Conservation (phyloP, 1,140 invertebrate species). For the Leptinotarsa texana region DNA sequence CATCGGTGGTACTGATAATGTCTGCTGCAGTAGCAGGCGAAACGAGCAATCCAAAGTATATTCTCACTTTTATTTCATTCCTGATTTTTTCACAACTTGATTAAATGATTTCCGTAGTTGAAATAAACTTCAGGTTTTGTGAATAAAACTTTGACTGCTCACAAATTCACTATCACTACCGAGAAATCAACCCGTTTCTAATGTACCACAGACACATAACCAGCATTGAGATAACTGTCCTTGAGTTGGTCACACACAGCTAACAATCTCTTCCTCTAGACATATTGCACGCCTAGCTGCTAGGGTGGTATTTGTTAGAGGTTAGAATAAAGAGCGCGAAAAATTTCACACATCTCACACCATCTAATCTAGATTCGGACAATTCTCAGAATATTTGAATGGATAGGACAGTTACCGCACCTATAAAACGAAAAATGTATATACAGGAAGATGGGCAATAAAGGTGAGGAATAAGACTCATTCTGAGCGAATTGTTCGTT, state of each 20-base stretch:
- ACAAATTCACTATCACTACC: too few relatives aligned
- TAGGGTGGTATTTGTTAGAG: conserved; percentile 38
- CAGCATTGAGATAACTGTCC: not conserved
- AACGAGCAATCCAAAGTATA: too few relatives aligned
- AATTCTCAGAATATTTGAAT: conserved; percentile 3
- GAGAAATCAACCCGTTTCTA: too few relatives aligned
- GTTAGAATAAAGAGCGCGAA: conserved; percentile 27
- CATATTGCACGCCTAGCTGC: conserved; percentile 43
- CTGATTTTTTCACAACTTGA: too few relatives aligned
- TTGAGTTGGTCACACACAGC: conserved; percentile 3
- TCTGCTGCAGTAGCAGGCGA: too few relatives aligned
- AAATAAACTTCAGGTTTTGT: too few relatives aligned
- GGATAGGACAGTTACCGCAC: not conserved
- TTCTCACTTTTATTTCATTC: too few relatives aligned
- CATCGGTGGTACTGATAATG: too few relatives aligned
- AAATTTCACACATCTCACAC: not conserved
- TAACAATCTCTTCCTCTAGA: conserved; percentile 33
- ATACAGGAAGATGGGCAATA: not conserved
- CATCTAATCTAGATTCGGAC: conserved; percentile 5
- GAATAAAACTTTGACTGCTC: too few relatives aligned
- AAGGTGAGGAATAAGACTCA: not conserved
- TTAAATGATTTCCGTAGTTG: too few relatives aligned
- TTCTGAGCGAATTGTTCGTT: not conserved
- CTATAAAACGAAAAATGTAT: not conserved
- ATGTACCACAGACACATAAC: not conserved